Evolutionary conservation across 1,140 invertebrate species (phyloP).

Genomic region (Pomacea maculata): DNA sequence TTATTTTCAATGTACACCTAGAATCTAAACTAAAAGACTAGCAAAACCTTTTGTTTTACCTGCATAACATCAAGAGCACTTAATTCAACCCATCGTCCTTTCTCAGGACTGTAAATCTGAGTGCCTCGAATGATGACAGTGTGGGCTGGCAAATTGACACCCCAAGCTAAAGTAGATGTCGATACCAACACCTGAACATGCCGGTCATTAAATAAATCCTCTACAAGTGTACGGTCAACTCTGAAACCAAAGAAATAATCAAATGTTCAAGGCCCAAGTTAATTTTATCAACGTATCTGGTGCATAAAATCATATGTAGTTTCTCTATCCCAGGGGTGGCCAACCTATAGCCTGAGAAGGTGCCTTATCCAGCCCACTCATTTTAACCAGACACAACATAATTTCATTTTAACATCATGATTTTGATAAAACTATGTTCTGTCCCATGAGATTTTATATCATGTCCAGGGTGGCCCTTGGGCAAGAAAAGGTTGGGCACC

Average conservation of each 20-base stretch:
- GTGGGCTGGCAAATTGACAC: constrained; percentile 98
- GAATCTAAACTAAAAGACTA: no score
- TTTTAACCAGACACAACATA: no score
- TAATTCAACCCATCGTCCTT: constrained; percentile 97
- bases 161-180: constrained; percentile 98
- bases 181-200: constrained; percentile 98
- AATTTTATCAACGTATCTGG: background rate
- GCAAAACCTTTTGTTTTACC: constrained; percentile 46
- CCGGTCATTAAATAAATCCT: constrained; percentile 98
- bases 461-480: no score
- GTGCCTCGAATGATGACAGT: constrained; percentile 99
- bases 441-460: no score
- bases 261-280: background rate
- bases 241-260: constrained; percentile 59
- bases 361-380: no score
- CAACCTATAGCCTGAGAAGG: no score
- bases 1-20: background rate
- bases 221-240: constrained; percentile 96
- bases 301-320: background rate
- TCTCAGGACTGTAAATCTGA: constrained; percentile 98
- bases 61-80: constrained; percentile 96
- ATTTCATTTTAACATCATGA: no score
- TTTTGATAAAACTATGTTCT: no score
- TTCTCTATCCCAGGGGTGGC: no score
- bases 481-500: no score